Base-by-base conservation (phyloP, 1,140 invertebrate genomes). In the Hypsibius dujardini region DNA sequence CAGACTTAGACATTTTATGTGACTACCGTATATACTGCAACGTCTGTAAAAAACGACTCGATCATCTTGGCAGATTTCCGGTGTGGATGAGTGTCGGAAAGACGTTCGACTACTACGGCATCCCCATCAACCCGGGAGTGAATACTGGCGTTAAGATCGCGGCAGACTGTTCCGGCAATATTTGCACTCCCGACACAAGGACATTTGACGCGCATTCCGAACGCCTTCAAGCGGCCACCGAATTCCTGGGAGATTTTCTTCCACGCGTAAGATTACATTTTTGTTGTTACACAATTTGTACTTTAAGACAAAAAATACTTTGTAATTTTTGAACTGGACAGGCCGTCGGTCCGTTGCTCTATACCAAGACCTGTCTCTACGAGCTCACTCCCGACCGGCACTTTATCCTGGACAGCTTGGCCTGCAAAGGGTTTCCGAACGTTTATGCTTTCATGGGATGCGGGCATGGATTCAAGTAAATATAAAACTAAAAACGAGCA, bases 281-380 rank as follows among this genome's bases (percentile, higher is more conserved):
- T 69, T 47, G 28, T 14, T 45, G n/a, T 56, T 12, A 28, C 28
- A 28, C 28, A 28, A 28, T 28, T 28, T n/a, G 28, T 28, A 28
- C 28, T 28, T 28, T 28, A 28, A 28, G 28, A 28, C 28, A 28
- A 28, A 28, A 28, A 28, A 28, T 28, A 28, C 28, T 0, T 28
- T 28, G 28, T 28, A 28, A 12, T 28, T 47, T 14, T 47, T 15
- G 60, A 28, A 28, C 50, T 2, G 74, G 72, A 67, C 74, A 79
- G 78, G 76, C 75, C 15, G 71, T 77, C 12, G 78, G 78, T 40
- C 77, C 78, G 2, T 72, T 75, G 12, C 71, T 78, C 47, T 75
- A 76, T 42, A 76, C 77, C 0, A 79, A 78, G 70, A 79, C 77
- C 1, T 79, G 78, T 72, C 72, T 79, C 46, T 79, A 79, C 73